phyloP scores from a whole-genome alignment of 2,888 invertebrate genomes.

The Gandaritis pyraliata region DNA sequence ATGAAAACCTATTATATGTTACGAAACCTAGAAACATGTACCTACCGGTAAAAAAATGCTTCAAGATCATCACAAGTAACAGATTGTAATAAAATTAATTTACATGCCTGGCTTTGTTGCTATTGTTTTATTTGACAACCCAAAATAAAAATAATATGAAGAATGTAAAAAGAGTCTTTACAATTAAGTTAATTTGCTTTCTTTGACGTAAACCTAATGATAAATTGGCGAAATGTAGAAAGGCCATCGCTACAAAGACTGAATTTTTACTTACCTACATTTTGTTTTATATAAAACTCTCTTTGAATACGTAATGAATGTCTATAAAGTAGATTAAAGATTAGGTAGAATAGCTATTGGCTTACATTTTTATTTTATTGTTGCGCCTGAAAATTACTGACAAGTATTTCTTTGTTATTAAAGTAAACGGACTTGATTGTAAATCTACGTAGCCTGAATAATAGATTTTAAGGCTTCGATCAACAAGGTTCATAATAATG shows the following conservation, averaged over 20 bases:
- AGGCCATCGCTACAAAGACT: constrained; percentile 41
- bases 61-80: not conserved
- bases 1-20: too few species aligned
- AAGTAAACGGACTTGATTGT: not conserved
- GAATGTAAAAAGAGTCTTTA: constrained; percentile 34
- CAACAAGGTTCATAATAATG: too few species aligned
- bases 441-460: not conserved
- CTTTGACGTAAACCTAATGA: constrained; percentile 45
- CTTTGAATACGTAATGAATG: constrained; percentile 43
- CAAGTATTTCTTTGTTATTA: not conserved
- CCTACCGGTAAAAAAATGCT: too few species aligned
- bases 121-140: constrained; percentile 6
- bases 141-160: constrained; percentile 18
- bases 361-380: constrained; percentile 21
- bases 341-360: constrained; percentile 34
- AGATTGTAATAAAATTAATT: not conserved
- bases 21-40: too few species aligned
- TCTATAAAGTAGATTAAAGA: constrained; percentile 36
- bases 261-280: constrained; percentile 40
- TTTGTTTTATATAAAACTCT: constrained; percentile 37
- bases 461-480: not conserved
- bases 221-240: constrained; percentile 42
- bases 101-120: not conserved
- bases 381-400: not conserved
- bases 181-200: constrained; percentile 43